A percentile compares a stretch with the other conserved stretches of the same genome.
These are phyloP conservation scores for Seladonia tumulorum DNA, from an alignment of 2,888 invertebrate genomes.

Conservation along the genomic window DNA sequence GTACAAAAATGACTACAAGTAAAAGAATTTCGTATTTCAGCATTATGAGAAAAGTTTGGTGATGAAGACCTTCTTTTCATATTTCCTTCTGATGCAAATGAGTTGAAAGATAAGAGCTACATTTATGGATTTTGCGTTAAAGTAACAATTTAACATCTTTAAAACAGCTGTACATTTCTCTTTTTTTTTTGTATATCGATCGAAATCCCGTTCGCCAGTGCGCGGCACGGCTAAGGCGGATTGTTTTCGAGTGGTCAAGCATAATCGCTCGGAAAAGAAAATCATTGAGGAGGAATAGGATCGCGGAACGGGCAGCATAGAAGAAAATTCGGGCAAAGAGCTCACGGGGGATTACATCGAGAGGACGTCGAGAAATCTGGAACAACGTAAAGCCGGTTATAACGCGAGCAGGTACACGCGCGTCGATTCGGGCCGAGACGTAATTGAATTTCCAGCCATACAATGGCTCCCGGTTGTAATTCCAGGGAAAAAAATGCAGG, in stretches of 20 bases:
- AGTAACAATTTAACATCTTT: background rate
- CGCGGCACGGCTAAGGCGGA: background rate
- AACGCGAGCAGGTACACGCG: conserved; percentile 23
- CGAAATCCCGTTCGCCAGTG: background rate
- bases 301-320: background rate
- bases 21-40: too few species aligned
- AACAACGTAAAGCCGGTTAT: conserved; percentile 29
- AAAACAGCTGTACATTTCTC: background rate
- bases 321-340: conserved; percentile 17
- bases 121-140: background rate
- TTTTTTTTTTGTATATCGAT: background rate
- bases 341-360: conserved; percentile 11
- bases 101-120: background rate
- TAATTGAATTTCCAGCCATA: conserved; percentile 31
- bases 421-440: conserved; percentile 12
- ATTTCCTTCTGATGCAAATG: too few species aligned
- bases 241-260: background rate
- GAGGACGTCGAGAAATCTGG: conserved; percentile 21
- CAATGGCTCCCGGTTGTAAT: conserved; percentile 26
- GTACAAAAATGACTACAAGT: too few species aligned
- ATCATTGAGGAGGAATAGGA: background rate
- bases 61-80: too few species aligned
- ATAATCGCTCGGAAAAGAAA: background rate
- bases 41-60: too few species aligned
- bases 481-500: background rate